Evolutionary conservation across 2,113 vertebrate genomes (phyloP).

Genomic region (Chaetorhynchus papuensis): DNA sequence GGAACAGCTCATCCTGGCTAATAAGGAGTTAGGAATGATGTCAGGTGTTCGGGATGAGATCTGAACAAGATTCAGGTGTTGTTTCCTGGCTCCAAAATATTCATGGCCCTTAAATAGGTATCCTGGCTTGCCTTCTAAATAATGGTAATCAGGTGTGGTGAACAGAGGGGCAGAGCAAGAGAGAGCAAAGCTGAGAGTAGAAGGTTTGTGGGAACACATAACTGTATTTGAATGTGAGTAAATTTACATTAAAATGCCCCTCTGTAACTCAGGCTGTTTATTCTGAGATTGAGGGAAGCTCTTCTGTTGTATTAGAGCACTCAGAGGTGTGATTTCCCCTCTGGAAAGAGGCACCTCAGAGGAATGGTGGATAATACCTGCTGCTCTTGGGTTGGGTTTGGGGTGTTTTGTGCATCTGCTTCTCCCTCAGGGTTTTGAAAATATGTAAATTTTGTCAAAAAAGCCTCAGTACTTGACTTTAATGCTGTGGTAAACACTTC

Average conservation of each 20-base stretch:
- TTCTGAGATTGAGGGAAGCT: background rate
- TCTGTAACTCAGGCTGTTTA: background rate
- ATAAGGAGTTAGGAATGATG: background rate
- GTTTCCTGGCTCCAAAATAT: background rate
- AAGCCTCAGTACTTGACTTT: background rate
- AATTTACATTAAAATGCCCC: background rate
- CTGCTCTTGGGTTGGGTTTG: background rate
- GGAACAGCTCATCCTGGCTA: background rate
- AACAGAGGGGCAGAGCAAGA: background rate
- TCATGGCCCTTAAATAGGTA: background rate
- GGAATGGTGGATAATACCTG: background rate
- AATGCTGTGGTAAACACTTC: background rate
- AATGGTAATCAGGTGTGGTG: background rate
- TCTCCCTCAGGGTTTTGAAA: background rate
- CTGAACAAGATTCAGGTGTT: background rate
- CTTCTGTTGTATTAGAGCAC: background rate
- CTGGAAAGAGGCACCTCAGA: background rate
- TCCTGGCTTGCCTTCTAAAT: background rate
- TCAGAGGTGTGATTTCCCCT: background rate
- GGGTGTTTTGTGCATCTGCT: background rate
- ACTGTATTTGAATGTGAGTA: background rate
- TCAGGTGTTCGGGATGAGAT: background rate
- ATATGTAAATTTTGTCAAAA: background rate
- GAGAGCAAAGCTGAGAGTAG: background rate
- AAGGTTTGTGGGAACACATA: background rate